A percentile compares a stretch with the other conserved stretches of the same genome.
Conservation (phyloP, 2,797 vertebrate genomes). For the Malacoraja senta region DNA sequence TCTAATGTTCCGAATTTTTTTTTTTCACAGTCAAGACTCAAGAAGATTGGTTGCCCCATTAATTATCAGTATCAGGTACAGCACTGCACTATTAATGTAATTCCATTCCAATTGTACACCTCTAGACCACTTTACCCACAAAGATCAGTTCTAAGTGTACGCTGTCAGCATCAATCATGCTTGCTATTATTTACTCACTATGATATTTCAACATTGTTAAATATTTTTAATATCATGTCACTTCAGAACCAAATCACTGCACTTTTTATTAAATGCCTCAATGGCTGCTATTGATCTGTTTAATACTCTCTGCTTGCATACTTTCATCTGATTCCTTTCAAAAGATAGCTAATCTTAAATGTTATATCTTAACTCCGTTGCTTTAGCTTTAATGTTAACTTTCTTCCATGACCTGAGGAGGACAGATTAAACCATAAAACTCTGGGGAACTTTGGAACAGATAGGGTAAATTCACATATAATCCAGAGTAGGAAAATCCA, state of each 20-base stretch:
- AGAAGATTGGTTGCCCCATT: not conserved
- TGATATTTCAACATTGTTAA: not conserved
- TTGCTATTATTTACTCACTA: not conserved
- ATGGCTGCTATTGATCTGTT: not conserved
- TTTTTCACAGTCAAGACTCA: not conserved
- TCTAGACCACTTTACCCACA: too few species aligned
- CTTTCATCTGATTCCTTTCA: not conserved
- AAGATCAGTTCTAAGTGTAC: not conserved
- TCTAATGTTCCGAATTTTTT: not conserved
- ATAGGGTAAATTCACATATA: too few species aligned
- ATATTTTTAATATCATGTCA: not conserved
- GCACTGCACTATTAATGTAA: not conserved
- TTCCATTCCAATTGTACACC: conserved; percentile 11
- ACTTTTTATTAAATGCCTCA: not conserved
- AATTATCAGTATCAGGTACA: not conserved
- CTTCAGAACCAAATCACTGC: not conserved
- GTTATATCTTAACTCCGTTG: not conserved
- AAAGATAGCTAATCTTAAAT: not conserved
- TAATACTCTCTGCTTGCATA: not conserved
- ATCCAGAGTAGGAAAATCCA: too few species aligned
- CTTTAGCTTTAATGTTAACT: not conserved
- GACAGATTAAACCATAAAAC: not conserved
- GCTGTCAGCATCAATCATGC: not conserved
- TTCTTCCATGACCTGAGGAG: too few species aligned
- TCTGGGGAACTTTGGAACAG: not conserved